Conservation (phyloP, 2,113 vertebrate genomes). For the Chaenogobius annularis region DNA sequence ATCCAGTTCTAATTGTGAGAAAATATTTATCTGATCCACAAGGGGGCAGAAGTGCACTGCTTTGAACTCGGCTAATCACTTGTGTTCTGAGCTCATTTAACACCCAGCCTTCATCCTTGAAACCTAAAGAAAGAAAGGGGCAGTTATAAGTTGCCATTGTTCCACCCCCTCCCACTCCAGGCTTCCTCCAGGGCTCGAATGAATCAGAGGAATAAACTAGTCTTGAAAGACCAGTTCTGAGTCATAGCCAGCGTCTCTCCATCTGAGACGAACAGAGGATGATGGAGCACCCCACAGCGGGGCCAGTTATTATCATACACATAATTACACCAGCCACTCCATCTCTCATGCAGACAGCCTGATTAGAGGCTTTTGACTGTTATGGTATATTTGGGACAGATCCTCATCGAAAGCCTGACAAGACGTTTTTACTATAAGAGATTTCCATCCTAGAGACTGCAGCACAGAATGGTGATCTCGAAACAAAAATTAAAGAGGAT, state of each 20-base stretch:
- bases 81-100: neutral
- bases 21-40: conserved; percentile 39
- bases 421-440: conserved; percentile 1
- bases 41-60: conserved; percentile 68
- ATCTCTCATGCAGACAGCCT: conserved; percentile 44
- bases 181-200: conserved; percentile 36
- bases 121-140: neutral
- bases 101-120: conserved; percentile 4
- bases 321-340: conserved; percentile 60
- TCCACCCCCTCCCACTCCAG: conserved; percentile 21
- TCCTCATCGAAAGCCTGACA: conserved; percentile 3
- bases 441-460: neutral
- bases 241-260: conserved; percentile 52
- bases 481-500: no score
- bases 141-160: conserved; percentile 28
- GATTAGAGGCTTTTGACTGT: conserved; percentile 39
- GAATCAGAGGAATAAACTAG: conserved; percentile 51
- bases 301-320: conserved; percentile 54
- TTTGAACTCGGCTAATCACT: neutral
- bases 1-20: neutral
- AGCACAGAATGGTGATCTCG: neutral
- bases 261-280: conserved; percentile 42
- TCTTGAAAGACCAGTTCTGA: conserved; percentile 57
- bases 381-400: conserved; percentile 20
- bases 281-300: conserved; percentile 51